Conservation (phyloP, 1,140 invertebrate genomes). For the Dreissena rostriformis region DNA sequence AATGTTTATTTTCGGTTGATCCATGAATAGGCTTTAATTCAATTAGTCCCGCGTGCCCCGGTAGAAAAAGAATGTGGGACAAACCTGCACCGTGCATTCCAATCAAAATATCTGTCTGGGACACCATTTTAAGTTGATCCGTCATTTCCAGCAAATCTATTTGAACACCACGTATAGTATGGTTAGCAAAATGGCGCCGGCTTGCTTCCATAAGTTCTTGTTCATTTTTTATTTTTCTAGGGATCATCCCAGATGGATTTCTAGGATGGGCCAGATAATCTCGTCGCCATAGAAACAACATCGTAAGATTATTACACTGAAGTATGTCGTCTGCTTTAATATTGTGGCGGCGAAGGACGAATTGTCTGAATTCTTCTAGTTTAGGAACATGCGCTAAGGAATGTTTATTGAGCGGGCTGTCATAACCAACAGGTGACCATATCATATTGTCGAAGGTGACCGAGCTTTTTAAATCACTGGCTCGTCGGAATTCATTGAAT, state of each 20-base stretch:
- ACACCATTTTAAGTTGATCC: slow-evolving; percentile 60
- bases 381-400: slow-evolving; percentile 53
- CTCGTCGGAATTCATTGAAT: slow-evolving; percentile 61
- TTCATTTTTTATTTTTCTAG: slow-evolving; percentile 74
- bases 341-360: slow-evolving; percentile 67
- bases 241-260: slow-evolving; percentile 71
- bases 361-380: slow-evolving; percentile 74
- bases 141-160: slow-evolving; percentile 64
- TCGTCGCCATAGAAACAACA: slow-evolving; percentile 73
- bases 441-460: slow-evolving; percentile 62
- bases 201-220: slow-evolving; percentile 62
- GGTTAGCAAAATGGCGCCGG: slow-evolving; percentile 3
- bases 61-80: slow-evolving; percentile 95
- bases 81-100: slow-evolving; percentile 98
- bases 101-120: slow-evolving; percentile 94
- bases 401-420: slow-evolving; percentile 69
- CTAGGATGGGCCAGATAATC: slow-evolving; percentile 78
- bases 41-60: slow-evolving; percentile 96
- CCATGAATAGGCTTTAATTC: slow-evolving; percentile 87
- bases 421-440: slow-evolving; percentile 73
- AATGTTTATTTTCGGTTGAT: slow-evolving; percentile 68
- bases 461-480: slow-evolving; percentile 39
- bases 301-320: slow-evolving; percentile 66
- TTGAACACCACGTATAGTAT: slow-evolving; percentile 63
- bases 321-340: slow-evolving; percentile 20